Conservation (phyloP, 2,888 invertebrate species). For the Lissonota sp. region DNA sequence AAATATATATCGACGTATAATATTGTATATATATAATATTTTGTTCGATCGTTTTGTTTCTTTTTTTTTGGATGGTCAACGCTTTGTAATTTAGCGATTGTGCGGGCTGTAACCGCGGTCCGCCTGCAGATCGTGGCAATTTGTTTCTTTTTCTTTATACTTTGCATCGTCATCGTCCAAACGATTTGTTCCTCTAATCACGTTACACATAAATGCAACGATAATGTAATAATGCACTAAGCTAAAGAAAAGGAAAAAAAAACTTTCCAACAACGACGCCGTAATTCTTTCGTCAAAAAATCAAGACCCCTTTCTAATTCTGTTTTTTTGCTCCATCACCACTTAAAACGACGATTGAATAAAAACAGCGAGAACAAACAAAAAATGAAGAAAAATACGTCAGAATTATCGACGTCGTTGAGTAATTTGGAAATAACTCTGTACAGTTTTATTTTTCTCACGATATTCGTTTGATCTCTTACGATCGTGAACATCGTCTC, state of each 20-base stretch:
- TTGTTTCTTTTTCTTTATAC: conserved; percentile 38
- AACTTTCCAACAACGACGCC: conserved; percentile 37
- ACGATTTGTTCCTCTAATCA: conserved; percentile 28
- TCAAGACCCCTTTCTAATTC: neutral
- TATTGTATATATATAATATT: neutral
- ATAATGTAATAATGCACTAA: conserved; percentile 16
- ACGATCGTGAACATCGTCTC: neutral
- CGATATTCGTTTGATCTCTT: neutral
- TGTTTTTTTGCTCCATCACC: conserved; percentile 18
- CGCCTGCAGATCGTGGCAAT: conserved; percentile 66
- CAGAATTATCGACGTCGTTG: conserved; percentile 21
- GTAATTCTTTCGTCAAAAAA: conserved; percentile 11
- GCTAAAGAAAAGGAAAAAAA: conserved; percentile 14
- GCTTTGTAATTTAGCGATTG: conserved; percentile 58
- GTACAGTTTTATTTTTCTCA: conserved; percentile 18
- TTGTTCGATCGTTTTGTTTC: conserved; percentile 44
- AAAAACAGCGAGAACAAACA: neutral
- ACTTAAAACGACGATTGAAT: conserved; percentile 8
- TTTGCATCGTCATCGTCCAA: conserved; percentile 24
- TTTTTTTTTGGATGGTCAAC: conserved; percentile 50
- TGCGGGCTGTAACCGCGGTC: conserved; percentile 64
- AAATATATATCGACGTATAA: conserved; percentile 30
- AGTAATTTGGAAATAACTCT: conserved; percentile 31
- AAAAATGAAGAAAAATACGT: conserved; percentile 8
- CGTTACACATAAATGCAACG: conserved; percentile 35